phyloP scores from a whole-genome alignment of 1,140 invertebrate genomes.

The Brachionus angularis region DNA sequence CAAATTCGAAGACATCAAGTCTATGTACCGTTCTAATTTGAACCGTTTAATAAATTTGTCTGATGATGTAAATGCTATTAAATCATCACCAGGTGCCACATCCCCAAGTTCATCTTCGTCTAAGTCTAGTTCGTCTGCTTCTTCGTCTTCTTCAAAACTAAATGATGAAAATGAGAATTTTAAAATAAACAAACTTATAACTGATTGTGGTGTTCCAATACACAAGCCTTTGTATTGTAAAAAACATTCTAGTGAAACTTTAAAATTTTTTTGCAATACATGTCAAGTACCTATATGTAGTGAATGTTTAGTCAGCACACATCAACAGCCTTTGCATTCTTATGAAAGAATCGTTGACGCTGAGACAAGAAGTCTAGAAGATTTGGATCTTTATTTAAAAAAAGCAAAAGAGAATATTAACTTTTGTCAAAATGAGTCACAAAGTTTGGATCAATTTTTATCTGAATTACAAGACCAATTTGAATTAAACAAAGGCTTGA shows the following conservation, averaged over 20 bases:
- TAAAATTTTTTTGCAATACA: conserved; percentile 75
- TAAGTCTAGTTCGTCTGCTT: conserved; percentile 59
- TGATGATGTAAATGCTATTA: not conserved
- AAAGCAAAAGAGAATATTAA: conserved; percentile 68
- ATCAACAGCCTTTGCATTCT: conserved; percentile 72
- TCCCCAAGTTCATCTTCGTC: not conserved
- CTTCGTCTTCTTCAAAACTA: conserved; percentile 78
- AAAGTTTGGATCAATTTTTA: conserved; percentile 71
- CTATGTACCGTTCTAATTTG: conserved; percentile 1
- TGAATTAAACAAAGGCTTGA: conserved; percentile 75
- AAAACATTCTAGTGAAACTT: conserved; percentile 69
- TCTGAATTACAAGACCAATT: conserved; percentile 77
- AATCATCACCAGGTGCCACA: not conserved
- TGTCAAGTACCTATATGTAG: conserved; percentile 77
- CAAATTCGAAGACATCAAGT: conserved; percentile 40
- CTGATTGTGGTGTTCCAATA: conserved; percentile 52
- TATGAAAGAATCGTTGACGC: conserved; percentile 72
- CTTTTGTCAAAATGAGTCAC: conserved; percentile 64
- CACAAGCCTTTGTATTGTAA: conserved; percentile 77
- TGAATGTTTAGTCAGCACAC: conserved; percentile 73
- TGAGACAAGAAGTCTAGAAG: conserved; percentile 69
- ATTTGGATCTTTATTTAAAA: conserved; percentile 68
- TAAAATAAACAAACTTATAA: conserved; percentile 45
- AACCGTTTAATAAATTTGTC: not conserved
- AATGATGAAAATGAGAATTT: conserved; percentile 68